Percentiles rank a stretch among this genome's conserved stretches.
Evolutionary conservation across 2,113 vertebrate species (phyloP).

Genomic region (Pan paniscus): DNA sequence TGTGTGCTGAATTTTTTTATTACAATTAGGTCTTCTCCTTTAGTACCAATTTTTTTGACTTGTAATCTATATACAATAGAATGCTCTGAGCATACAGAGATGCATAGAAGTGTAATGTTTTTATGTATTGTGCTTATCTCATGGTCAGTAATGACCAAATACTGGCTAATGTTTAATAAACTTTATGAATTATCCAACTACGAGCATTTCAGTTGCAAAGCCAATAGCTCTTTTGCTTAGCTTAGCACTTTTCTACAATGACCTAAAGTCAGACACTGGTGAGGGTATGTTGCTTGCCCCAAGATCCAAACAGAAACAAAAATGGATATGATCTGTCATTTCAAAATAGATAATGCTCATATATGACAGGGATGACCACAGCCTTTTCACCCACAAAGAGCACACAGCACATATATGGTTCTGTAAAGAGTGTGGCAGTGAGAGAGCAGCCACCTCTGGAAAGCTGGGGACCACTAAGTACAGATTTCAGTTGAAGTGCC

Average conservation of each 20-base stretch:
- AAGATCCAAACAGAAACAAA: background rate
- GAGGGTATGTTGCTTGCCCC: background rate
- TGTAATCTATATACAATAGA: constrained; percentile 1
- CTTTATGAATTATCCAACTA: background rate
- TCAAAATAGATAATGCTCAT: background rate
- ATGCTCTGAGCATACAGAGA: background rate
- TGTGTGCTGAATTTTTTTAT: constrained; percentile 35
- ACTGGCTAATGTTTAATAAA: background rate
- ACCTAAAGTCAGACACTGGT: background rate
- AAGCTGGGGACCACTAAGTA: background rate
- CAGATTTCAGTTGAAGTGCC: background rate
- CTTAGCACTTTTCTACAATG: background rate
- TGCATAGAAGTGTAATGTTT: background rate
- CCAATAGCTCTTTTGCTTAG: background rate
- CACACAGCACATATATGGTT: background rate
- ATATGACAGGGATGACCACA: background rate
- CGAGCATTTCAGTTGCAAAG: background rate
- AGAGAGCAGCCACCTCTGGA: background rate
- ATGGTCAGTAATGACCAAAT: background rate
- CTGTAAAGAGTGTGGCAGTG: background rate
- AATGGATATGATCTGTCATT: background rate
- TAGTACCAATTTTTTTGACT: constrained; percentile 63
- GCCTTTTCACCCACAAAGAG: background rate
- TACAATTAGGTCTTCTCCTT: constrained; percentile 65
- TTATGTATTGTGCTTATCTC: background rate